These are phyloP conservation scores for Colinus virginianus DNA, from an alignment of 2,113 vertebrate species.

Conservation along the genomic window DNA sequence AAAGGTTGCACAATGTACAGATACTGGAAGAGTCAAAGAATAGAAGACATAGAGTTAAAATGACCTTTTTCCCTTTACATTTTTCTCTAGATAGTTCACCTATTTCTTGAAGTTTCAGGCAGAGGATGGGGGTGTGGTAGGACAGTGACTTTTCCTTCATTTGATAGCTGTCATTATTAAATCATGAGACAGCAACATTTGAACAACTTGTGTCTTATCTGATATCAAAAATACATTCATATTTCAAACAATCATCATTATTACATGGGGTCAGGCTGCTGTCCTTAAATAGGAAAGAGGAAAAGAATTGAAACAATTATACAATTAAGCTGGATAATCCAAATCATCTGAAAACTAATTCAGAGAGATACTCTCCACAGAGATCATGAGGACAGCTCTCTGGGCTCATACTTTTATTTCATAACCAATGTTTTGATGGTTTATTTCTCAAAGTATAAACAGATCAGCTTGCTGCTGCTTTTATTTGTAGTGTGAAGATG, in stretches of 20 bases:
- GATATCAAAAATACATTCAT: not conserved
- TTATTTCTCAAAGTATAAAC: not conserved
- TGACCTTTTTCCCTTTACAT: not conserved
- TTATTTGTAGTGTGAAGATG: not conserved
- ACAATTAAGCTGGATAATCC: not conserved
- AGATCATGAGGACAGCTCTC: not conserved
- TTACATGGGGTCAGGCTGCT: not conserved
- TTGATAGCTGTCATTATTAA: not conserved
- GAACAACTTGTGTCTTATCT: not conserved
- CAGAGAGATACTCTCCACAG: not conserved
- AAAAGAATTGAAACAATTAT: not conserved
- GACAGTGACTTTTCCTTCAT: not conserved
- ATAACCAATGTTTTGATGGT: not conserved
- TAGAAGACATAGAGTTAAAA: not conserved
- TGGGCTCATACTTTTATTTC: not conserved
- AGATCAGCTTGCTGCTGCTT: not conserved
- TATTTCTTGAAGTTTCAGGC: not conserved
- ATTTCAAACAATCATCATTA: not conserved
- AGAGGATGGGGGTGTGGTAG: rapidly evolving
- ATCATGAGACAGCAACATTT: not conserved
- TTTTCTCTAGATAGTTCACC: not conserved
- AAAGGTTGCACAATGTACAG: not conserved
- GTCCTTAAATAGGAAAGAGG: not conserved
- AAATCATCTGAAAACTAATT: not conserved
- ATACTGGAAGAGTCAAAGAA: not conserved